Conservation (phyloP, 2,888 invertebrate genomes). For the Litoditis marina region DNA sequence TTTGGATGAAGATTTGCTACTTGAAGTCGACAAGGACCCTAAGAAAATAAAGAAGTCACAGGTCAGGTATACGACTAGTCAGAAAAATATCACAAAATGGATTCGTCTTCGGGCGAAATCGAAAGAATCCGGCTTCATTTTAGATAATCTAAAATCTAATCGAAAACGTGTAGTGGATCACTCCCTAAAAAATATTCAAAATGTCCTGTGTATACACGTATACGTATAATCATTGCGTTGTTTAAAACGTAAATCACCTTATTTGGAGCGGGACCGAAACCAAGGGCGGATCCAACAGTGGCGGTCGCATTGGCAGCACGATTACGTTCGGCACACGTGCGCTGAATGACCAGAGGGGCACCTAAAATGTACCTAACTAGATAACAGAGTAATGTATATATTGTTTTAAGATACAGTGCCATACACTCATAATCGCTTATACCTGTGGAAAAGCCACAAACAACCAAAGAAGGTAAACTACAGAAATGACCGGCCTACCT, state of each 20-base stretch:
- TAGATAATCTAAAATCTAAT: too few species aligned
- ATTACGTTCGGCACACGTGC: slow-evolving; percentile 83
- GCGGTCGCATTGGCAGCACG: slow-evolving; percentile 62
- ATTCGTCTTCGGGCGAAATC: background rate
- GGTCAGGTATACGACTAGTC: slow-evolving; percentile 2
- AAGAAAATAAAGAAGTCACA: too few species aligned
- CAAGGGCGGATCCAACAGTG: slow-evolving; percentile 57
- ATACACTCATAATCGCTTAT: background rate
- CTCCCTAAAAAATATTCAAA: too few species aligned
- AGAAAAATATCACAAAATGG: background rate
- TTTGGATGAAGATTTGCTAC: slow-evolving; percentile 34
- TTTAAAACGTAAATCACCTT: slow-evolving; percentile 12
- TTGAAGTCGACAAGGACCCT: slow-evolving; percentile 13
- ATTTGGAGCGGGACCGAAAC: slow-evolving; percentile 62
- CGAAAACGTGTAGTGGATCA: too few species aligned
- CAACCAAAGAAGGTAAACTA: background rate
- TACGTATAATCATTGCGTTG: too few species aligned
- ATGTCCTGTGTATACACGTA: too few species aligned
- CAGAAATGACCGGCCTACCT: slow-evolving; percentile 62
- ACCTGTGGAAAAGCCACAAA: background rate
- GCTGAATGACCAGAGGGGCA: slow-evolving; percentile 94
- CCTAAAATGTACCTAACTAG: slow-evolving; percentile 64
- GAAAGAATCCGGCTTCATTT: too few species aligned
- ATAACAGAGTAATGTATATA: background rate
- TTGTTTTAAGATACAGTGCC: background rate